Evolutionary conservation across 1,140 invertebrate genomes (phyloP), one percentile per base, ranked within the genome.

Genomic region (Frieseomelitta varia): DNA sequence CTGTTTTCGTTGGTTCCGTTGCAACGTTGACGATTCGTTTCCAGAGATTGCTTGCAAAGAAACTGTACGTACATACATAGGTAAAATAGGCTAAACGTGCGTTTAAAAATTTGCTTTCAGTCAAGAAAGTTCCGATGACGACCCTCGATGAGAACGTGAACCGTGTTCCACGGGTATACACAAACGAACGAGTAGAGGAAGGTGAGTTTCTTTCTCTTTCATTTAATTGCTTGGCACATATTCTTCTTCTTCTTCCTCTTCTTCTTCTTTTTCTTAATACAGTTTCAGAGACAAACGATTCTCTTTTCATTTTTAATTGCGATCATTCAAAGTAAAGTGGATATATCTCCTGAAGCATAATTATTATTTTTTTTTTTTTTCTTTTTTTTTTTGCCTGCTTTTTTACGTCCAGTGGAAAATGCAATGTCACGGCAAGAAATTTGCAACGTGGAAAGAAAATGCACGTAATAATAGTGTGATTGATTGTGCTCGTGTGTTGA

Each of bases 61-160:
- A 58, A 75, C 10, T 30, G 0, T 12, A 53, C 24, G 34, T 12
- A 71, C 0, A 10, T 24, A 47, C 30, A n/a, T 2, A 19, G 21
- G 30, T 47, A 1, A 73, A 61, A 76, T 8, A 10, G n/a, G 71
- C 65, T 88, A 88, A 89, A 80, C 21, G 34, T 55, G 55, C 27
- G 30, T 73, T 79, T 1, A n/a, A 72, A 87, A 83, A 80, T 89
- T 80, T 89, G 30, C 39, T 93, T 93, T 68, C 90, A 95, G 94
- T 90, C 86, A 77, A 91, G 86, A 93, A 94, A 89, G 86, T 75
- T 69, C 83, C 93, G 91, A 94, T 94, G 94, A 93, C 92, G 90
- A 93, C 93, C 82, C 90, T 94, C 72, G 94, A 94, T 86, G 93
- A 94, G 86, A 94, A 95, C 90, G 93, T 94, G 78, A 94, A 94